Conservation (phyloP, 23 tunicate genomes). For the Trididemnum miniatum region DNA sequence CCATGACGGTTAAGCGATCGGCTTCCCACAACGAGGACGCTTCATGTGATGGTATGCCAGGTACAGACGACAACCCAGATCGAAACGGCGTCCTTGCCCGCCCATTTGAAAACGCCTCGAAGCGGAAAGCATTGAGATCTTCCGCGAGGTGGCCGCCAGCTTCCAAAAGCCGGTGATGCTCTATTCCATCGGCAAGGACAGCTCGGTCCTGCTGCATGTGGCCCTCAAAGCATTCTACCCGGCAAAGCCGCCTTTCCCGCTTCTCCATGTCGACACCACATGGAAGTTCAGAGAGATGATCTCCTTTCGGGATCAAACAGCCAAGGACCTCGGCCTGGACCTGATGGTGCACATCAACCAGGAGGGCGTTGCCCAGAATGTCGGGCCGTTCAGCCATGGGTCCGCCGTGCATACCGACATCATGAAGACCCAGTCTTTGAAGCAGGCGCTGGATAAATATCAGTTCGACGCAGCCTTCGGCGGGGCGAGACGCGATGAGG, state of each 20-base stretch:
- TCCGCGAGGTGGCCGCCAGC: neutral
- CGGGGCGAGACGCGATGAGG: conserved; percentile 2
- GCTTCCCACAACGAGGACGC: too few species aligned
- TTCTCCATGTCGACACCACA: neutral
- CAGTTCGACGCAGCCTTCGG: conserved; percentile 6
- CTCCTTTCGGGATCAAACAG: neutral
- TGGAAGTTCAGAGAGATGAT: neutral
- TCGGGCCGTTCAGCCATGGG: neutral
- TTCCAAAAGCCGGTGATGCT: conserved; percentile 2
- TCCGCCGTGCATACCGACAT: neutral
- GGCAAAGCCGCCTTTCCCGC: neutral
- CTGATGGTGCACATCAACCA: neutral
- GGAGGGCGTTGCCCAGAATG: neutral
- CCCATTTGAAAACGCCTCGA: too few species aligned
- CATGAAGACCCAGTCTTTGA: neutral
- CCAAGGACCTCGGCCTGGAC: neutral
- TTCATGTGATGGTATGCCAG: too few species aligned
- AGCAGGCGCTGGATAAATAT: neutral
- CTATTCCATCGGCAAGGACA: conserved; percentile 2
- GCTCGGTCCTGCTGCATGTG: neutral
- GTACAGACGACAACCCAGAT: too few species aligned
- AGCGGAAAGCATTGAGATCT: neutral
- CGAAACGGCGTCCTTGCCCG: too few species aligned
- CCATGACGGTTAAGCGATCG: too few species aligned
- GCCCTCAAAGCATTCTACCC: conserved; percentile 5